Evolutionary conservation across 2,797 vertebrate species (phyloP).

Genomic region (Labroides dimidiatus): DNA sequence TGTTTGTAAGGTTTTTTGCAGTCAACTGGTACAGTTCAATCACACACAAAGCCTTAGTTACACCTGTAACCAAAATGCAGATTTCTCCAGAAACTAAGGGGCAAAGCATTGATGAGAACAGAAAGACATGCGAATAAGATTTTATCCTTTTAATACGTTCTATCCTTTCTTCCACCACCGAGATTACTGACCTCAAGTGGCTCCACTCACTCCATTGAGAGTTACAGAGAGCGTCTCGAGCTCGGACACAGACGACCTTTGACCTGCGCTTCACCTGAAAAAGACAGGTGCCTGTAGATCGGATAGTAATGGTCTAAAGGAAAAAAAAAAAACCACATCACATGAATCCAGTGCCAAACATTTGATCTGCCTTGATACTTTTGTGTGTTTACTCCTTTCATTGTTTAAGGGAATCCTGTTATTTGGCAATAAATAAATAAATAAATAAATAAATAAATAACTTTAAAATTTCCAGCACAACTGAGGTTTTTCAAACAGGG

Average conservation of each 20-base stretch:
- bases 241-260: conserved; percentile 73
- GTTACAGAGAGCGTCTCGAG: conserved; percentile 74
- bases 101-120: no score
- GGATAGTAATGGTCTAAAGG: conserved; percentile 40
- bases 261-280: conserved; percentile 56
- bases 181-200: conserved; percentile 63
- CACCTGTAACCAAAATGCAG: no score
- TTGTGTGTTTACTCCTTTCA: neutral
- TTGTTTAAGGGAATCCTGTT: neutral
- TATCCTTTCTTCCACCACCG: no score
- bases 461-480: neutral
- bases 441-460: neutral
- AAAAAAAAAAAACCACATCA: neutral
- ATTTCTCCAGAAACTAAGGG: no score
- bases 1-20: neutral
- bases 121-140: no score
- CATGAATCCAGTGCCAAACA: neutral
- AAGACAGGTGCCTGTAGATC: conserved; percentile 52
- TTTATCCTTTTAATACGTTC: no score
- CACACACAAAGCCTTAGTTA: no score
- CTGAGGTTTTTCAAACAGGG: neutral
- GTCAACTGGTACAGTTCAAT: no score
- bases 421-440: neutral
- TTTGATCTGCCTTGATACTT: neutral
- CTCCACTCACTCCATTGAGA: conserved; percentile 85